phyloP scores from a whole-genome alignment of 2,113 vertebrate species.

The Podarcis muralis region DNA sequence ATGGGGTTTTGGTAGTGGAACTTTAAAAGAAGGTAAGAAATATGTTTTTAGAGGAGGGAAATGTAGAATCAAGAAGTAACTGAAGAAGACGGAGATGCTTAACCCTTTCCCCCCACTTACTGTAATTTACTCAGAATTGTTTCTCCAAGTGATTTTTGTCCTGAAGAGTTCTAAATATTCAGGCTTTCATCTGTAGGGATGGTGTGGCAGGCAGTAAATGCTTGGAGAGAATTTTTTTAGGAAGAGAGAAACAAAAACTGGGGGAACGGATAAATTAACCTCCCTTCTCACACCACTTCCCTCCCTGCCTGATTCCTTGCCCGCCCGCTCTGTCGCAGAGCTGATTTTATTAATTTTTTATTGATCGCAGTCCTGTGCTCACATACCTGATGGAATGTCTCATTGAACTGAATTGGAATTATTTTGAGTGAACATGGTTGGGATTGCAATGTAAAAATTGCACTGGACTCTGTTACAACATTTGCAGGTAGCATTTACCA shows the following conservation, averaged over 20 bases:
- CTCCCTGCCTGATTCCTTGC: background rate
- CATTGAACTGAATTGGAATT: no score
- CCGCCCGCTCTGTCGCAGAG: background rate
- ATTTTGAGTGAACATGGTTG: no score
- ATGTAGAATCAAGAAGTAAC: background rate
- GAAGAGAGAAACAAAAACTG: background rate
- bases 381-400: no score
- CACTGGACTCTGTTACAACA: background rate
- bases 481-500: background rate
- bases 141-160: background rate
- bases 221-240: background rate
- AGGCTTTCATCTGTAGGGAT: background rate
- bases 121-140: background rate
- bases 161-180: background rate
- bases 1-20: no score
- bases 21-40: background rate
- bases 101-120: background rate
- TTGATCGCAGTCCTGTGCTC: no score
- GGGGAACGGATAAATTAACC: background rate
- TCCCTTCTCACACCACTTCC: background rate
- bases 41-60: background rate
- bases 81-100: background rate
- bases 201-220: background rate
- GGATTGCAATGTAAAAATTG: background rate
- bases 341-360: background rate